Evolutionary conservation across 1,140 invertebrate genomes (phyloP).

Genomic region (Holcopasites calliopsidis): DNA sequence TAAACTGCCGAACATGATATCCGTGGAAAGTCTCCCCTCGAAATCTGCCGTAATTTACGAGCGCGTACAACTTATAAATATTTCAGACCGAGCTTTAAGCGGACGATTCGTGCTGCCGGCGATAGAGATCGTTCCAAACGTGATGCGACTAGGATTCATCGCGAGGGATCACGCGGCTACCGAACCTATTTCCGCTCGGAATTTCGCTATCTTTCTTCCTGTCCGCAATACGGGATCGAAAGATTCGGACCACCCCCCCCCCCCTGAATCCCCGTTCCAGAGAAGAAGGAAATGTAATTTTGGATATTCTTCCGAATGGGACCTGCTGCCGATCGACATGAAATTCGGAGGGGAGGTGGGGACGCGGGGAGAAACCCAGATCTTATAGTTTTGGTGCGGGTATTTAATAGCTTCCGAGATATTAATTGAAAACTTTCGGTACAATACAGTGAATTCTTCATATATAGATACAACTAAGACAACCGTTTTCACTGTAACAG

Average conservation of each 20-base stretch:
- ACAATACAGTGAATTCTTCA: too few species aligned
- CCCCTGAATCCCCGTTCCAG: background rate
- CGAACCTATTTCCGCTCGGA: background rate
- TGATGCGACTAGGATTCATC: constrained; percentile 3
- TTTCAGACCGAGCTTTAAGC: constrained; percentile 31
- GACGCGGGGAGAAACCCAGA: too few species aligned
- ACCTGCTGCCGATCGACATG: too few species aligned
- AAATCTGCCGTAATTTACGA: constrained; percentile 45
- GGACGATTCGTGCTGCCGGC: background rate
- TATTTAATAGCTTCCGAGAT: too few species aligned
- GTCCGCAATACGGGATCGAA: background rate
- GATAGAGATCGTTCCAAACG: constrained; percentile 27
- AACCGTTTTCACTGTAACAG: too few species aligned
- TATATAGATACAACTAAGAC: too few species aligned
- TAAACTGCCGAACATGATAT: constrained; percentile 36
- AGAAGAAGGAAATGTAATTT: background rate
- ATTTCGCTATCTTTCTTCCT: background rate
- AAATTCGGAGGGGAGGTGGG: too few species aligned
- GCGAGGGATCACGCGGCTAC: constrained; percentile 1
- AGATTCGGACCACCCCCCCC: background rate
- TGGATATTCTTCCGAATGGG: too few species aligned
- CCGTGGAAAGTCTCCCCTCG: constrained; percentile 12
- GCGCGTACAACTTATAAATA: constrained; percentile 40
- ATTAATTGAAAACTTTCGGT: too few species aligned
- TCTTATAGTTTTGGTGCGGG: too few species aligned